A percentile compares a stretch with the other conserved stretches of the same genome.
These are phyloP conservation scores for Nycteola revayana DNA, from an alignment of 2,888 invertebrate genomes.

Conservation along the genomic window DNA sequence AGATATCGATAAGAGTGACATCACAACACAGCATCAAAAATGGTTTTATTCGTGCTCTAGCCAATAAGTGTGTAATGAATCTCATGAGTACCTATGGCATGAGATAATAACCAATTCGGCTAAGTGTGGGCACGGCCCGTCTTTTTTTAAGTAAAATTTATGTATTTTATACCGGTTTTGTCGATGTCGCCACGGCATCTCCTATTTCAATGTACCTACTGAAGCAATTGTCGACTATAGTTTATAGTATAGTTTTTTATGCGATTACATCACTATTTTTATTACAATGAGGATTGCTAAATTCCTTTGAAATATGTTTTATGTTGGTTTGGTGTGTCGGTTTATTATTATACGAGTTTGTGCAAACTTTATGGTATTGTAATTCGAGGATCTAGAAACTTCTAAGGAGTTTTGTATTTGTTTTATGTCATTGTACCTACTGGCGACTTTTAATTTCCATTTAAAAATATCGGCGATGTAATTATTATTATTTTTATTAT, in stretches of 20 bases:
- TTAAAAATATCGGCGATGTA: too few relatives aligned
- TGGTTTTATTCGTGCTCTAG: slow-evolving; percentile 73
- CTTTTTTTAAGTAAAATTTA: slow-evolving; percentile 56
- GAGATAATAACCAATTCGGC: slow-evolving; percentile 70
- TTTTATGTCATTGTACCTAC: too few relatives aligned
- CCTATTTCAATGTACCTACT: slow-evolving; percentile 40
- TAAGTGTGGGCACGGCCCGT: slow-evolving; percentile 70
- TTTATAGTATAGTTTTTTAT: slow-evolving; percentile 19
- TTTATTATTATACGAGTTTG: too few relatives aligned
- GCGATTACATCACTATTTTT: slow-evolving; percentile 30
- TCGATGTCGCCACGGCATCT: slow-evolving; percentile 60
- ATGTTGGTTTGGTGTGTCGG: background rate
- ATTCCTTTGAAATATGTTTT: slow-evolving; percentile 14
- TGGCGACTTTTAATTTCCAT: too few relatives aligned
- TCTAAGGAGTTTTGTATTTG: too few relatives aligned
- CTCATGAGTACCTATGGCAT: slow-evolving; percentile 68
- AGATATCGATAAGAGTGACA: slow-evolving; percentile 25
- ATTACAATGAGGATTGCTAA: slow-evolving; percentile 26
- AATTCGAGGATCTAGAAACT: too few relatives aligned
- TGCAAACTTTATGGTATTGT: too few relatives aligned
- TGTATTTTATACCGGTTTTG: slow-evolving; percentile 70
- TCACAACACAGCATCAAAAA: slow-evolving; percentile 62
- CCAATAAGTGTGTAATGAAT: slow-evolving; percentile 79
- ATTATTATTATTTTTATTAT: too few relatives aligned
- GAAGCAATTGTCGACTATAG: slow-evolving; percentile 31